Evolutionary conservation across 1,140 invertebrate species (phyloP).

Genomic region (Euura lappo): DNA sequence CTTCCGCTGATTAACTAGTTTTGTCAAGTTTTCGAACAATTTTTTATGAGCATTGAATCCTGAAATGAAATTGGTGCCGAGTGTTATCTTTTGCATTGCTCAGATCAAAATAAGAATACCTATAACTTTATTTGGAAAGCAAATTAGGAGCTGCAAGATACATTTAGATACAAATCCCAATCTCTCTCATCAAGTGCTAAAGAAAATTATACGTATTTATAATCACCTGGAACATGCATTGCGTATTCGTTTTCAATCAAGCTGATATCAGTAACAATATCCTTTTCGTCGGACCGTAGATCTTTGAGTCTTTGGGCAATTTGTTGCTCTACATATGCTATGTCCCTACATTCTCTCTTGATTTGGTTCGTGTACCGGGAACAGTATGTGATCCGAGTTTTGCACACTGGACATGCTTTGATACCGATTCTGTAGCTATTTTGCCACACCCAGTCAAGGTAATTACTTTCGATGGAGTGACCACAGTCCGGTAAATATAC

Average conservation of each 20-base stretch:
- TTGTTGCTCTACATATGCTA: background rate
- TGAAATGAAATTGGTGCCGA: background rate
- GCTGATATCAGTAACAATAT: background rate
- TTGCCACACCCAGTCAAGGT: slow-evolving; percentile 55
- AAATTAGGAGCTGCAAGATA: no score
- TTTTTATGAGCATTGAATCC: background rate
- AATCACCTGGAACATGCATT: background rate
- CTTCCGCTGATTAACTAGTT: background rate
- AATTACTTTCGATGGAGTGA: slow-evolving; percentile 66
- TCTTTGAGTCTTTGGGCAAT: background rate
- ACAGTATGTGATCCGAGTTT: slow-evolving; percentile 66
- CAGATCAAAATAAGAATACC: no score
- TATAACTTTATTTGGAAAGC: no score
- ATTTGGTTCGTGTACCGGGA: slow-evolving; percentile 67
- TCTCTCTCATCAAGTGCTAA: no score
- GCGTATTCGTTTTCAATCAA: background rate
- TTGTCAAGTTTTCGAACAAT: background rate
- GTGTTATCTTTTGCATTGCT: no score
- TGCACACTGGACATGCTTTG: slow-evolving; percentile 70
- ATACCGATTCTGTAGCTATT: slow-evolving; percentile 61
- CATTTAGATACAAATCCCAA: no score
- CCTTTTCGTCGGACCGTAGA: background rate
- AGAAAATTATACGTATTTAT: background rate
- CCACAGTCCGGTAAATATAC: slow-evolving; percentile 69
- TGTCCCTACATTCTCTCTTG: slow-evolving; percentile 45